Conservation (phyloP, 2,797 vertebrate species). For the Phataginus tetradactyla region DNA sequence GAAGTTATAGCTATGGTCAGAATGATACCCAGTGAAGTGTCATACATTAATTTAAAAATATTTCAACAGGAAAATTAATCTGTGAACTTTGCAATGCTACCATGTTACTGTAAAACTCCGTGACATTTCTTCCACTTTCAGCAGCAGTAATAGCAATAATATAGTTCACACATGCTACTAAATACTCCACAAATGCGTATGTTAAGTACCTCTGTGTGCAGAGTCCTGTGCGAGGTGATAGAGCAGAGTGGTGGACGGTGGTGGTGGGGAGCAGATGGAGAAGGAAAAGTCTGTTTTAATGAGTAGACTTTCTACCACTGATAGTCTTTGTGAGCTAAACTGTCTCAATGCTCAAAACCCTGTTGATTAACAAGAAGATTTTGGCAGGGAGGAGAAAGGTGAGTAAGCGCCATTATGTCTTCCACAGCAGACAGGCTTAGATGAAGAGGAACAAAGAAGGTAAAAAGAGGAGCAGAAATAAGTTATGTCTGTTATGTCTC, state of each 20-base stretch:
- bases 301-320: not conserved
- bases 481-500: not conserved
- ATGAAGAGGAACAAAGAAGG: not conserved
- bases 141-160: not conserved
- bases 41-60: conserved; percentile 71
- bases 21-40: conserved; percentile 63
- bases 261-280: not conserved
- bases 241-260: not conserved
- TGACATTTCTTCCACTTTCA: not conserved
- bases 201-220: not conserved
- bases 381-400: accelerated
- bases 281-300: not conserved
- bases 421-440: not conserved
- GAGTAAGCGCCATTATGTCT: not conserved
- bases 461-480: not conserved
- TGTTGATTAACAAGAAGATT: not conserved
- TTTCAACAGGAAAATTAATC: conserved; percentile 62
- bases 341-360: not conserved
- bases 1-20: conserved; percentile 60
- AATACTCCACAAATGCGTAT: not conserved
- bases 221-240: not conserved
- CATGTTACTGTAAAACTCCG: not conserved
- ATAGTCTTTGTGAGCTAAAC: not conserved
- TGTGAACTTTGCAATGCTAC: conserved; percentile 14
- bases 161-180: not conserved